A percentile compares a stretch with the other conserved stretches of the same genome.
Evolutionary conservation across 2,113 vertebrate species (phyloP).

Genomic region (Peromyscus leucopus): DNA sequence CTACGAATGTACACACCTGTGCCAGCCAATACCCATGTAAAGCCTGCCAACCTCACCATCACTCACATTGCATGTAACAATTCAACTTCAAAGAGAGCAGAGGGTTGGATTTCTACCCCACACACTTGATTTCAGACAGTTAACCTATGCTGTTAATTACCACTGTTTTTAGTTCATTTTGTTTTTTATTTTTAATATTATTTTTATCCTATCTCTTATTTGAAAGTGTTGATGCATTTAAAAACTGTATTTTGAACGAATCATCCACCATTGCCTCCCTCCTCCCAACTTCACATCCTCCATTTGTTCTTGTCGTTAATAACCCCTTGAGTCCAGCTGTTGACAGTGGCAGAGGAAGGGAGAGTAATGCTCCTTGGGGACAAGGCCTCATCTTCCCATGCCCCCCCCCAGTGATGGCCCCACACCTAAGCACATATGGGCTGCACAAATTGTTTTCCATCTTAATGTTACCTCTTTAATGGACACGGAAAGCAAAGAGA

Average conservation of each 20-base stretch:
- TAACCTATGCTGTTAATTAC: not conserved
- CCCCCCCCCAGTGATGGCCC: not conserved
- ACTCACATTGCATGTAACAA: not conserved
- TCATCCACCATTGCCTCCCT: not conserved
- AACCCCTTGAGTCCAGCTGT: not conserved
- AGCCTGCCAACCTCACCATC: not conserved
- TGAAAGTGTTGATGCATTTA: not conserved
- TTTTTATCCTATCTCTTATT: not conserved
- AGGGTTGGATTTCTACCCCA: not conserved
- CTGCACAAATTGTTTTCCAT: not conserved
- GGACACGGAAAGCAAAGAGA: not conserved
- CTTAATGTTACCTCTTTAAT: not conserved
- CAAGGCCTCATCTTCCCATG: not conserved
- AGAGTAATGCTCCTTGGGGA: not conserved
- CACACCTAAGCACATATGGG: not conserved
- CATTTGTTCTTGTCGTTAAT: not conserved
- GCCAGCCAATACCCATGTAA: not conserved
- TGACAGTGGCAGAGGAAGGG: not conserved
- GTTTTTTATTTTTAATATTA: not conserved
- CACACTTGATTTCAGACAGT: slow-evolving; percentile 32
- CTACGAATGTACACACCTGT: not conserved
- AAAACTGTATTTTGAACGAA: too few relatives aligned
- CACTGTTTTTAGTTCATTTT: not conserved
- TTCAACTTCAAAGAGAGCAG: slow-evolving; percentile 5
- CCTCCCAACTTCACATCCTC: too few relatives aligned